phyloP scores from a whole-genome alignment of 2,797 vertebrate species.

The Pogoniulus pusillus region DNA sequence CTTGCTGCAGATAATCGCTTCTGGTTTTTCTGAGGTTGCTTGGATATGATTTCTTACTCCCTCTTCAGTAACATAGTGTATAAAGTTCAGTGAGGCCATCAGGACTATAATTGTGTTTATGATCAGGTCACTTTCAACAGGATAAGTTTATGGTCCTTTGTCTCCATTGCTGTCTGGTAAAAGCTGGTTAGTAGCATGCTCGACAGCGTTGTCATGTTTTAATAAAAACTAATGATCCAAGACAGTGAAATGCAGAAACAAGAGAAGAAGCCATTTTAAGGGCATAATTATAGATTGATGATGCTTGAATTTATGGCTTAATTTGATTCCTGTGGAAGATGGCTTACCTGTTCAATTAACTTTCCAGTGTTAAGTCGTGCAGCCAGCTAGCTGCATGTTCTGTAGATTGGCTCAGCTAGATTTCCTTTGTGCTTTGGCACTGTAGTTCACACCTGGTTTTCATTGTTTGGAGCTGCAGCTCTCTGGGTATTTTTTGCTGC shows the following conservation, averaged over 20 bases:
- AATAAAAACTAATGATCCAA: constrained; percentile 53
- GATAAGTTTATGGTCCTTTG: neutral
- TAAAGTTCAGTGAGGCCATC: neutral
- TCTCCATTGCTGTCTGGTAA: neutral
- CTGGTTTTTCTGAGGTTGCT: neutral
- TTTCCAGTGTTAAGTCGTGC: neutral
- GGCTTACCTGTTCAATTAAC: neutral
- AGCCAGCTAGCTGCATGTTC: neutral
- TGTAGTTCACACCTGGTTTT: neutral
- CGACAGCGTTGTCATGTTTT: constrained; percentile 15
- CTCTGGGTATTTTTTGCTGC: neutral
- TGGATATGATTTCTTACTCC: neutral
- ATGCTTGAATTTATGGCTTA: constrained; percentile 4
- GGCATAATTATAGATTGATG: constrained; percentile 19
- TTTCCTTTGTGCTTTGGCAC: neutral
- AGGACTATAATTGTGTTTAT: neutral
- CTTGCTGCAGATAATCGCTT: neutral
- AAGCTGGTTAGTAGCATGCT: neutral
- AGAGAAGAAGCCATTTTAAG: neutral
- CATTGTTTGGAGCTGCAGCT: neutral
- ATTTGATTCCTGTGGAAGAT: neutral
- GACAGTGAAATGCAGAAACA: neutral
- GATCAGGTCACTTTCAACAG: neutral
- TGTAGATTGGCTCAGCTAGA: neutral
- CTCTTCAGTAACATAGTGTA: neutral